Percentiles rank a stretch among this genome's conserved stretches.
These are phyloP conservation scores for Oreocharis arfaki DNA, from an alignment of 2,113 vertebrate species.

Conservation along the genomic window DNA sequence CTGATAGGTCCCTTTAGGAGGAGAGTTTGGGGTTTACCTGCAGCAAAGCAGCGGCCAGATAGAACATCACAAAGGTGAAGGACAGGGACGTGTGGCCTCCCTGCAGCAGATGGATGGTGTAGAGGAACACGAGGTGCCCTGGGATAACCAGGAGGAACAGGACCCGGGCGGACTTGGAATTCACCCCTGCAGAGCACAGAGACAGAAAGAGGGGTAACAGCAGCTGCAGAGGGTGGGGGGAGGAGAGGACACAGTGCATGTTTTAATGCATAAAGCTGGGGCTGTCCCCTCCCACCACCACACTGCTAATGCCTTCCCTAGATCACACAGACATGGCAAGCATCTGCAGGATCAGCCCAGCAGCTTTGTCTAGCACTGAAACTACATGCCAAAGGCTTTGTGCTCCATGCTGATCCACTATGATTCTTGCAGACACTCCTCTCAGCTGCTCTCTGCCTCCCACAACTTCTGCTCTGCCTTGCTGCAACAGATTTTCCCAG, in stretches of 20 bases:
- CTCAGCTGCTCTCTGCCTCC: constrained; percentile 16
- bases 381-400: background rate
- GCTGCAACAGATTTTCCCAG: background rate
- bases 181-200: constrained; percentile 77
- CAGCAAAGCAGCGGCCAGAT: constrained; percentile 83
- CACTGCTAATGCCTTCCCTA: background rate
- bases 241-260: background rate
- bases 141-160: constrained; percentile 88
- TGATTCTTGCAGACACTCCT: background rate
- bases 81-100: constrained; percentile 74
- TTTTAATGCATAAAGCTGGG: background rate
- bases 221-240: background rate
- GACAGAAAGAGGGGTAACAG: background rate
- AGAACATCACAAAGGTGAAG: constrained; percentile 79
- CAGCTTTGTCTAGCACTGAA: constrained; percentile 22
- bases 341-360: background rate
- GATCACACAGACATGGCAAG: background rate
- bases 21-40: constrained; percentile 78
- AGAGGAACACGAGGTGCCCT: constrained; percentile 90
- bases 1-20: background rate
- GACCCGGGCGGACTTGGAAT: constrained; percentile 88
- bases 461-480: constrained; percentile 12
- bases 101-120: constrained; percentile 83
- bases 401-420: background rate
- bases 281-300: background rate